Evolutionary conservation across 2,888 invertebrate genomes (phyloP).

Genomic region (Ochropacha duplaris): DNA sequence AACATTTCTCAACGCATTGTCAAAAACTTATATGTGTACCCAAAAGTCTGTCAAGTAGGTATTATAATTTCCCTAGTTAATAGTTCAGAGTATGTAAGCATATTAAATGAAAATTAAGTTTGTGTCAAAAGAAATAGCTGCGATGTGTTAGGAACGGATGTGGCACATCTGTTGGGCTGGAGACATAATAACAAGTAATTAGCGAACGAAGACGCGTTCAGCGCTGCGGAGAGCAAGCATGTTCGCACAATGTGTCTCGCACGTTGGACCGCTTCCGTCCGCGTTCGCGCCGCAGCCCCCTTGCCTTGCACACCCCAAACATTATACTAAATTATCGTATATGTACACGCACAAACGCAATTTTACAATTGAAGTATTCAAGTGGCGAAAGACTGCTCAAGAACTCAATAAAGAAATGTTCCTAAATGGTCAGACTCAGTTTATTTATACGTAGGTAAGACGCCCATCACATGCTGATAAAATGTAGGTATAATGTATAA

Average conservation of each 20-base stretch:
- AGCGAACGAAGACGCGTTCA: slow-evolving; percentile 58
- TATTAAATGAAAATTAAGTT: background rate
- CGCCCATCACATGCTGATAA: too few species aligned
- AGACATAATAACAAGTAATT: slow-evolving; percentile 79
- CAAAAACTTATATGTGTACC: too few species aligned
- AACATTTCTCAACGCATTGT: too few species aligned
- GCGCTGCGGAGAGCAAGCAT: slow-evolving; percentile 30
- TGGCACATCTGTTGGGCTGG: slow-evolving; percentile 76
- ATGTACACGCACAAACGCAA: slow-evolving; percentile 24
- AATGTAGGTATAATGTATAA: too few species aligned
- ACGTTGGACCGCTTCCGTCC: slow-evolving; percentile 66
- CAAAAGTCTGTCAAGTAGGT: too few species aligned
- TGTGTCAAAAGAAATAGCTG: background rate
- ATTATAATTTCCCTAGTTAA: too few species aligned
- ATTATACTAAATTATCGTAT: slow-evolving; percentile 36
- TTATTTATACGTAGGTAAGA: too few species aligned
- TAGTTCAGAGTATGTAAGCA: background rate
- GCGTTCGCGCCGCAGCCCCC: slow-evolving; percentile 25
- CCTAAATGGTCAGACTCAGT: too few species aligned
- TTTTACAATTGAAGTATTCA: too few species aligned
- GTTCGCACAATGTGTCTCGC: slow-evolving; percentile 79
- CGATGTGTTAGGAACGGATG: slow-evolving; percentile 66
- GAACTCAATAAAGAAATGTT: too few species aligned
- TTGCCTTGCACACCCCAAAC: slow-evolving; percentile 23
- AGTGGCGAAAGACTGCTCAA: too few species aligned